phyloP scores from a whole-genome alignment of 1,140 invertebrate species.

The Varroa destructor region DNA sequence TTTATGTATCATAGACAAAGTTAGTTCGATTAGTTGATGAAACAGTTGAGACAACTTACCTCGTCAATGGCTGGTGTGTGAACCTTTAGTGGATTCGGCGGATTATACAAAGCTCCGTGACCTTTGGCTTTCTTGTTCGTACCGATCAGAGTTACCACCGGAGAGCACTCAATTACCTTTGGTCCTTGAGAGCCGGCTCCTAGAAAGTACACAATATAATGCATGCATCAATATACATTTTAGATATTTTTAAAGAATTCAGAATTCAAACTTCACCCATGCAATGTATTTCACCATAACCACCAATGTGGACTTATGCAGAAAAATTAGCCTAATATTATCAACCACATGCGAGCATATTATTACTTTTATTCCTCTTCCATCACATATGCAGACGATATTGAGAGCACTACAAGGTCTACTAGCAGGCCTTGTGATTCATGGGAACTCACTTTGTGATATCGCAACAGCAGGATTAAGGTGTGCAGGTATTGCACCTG shows the following conservation, averaged over 20 bases:
- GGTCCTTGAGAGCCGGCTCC: not conserved
- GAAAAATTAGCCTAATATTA: no score
- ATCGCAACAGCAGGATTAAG: constrained; percentile 23
- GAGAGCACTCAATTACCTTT: constrained; percentile 8
- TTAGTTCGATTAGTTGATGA: no score
- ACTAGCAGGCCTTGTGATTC: no score
- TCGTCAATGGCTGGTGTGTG: not conserved
- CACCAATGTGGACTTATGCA: no score
- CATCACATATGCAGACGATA: no score
- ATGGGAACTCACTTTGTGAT: not conserved
- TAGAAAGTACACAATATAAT: not conserved
- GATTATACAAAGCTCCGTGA: constrained; percentile 14
- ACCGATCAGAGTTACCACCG: constrained; percentile 7
- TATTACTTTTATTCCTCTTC: no score
- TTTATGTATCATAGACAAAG: no score
- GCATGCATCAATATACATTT: not conserved
- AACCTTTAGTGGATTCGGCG: not conserved
- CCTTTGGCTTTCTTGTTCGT: constrained; percentile 16
- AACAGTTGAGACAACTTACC: not conserved
- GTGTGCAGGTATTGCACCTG: constrained; percentile 17
- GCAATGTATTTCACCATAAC: no score
- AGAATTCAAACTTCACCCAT: not conserved
- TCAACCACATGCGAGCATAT: no score
- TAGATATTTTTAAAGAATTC: not conserved
- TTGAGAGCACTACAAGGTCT: no score